Base-by-base conservation (phyloP, 2,797 vertebrate species). In the Tenualosa thibaudeaui region DNA sequence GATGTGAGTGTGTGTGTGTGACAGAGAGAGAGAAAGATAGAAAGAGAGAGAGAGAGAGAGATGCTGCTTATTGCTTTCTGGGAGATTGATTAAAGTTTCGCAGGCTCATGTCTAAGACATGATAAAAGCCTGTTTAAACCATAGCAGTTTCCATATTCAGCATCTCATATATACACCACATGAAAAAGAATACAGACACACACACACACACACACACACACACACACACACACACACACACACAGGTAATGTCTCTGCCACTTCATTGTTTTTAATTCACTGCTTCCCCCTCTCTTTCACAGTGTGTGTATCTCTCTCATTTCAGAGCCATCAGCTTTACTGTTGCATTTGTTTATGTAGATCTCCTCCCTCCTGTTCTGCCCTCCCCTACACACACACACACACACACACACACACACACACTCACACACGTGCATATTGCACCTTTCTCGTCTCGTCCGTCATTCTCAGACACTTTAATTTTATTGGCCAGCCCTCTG, bases 321-420 rank as follows among this genome's bases (percentile, higher is more conserved):
- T 93, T 93, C 85, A 92, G 93, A 93, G 92, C 88, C 92, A 92
- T 93, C 88, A 92, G 93, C 91, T 96, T 95, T 95, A 95, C 94
- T 94, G 94, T 95, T 95, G 94, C 95, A 95, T 96, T 95, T 95
- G 94, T 95, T 95, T 95, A 95, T 95, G 93, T 94, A 92, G 92
- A 92, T 92, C 93, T 94, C 93, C 92, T 92, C 92, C 82, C 65
- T 91, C 90, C 90, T 89, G 88, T 89, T 85, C 90, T 92, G 91
- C 91, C 89, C 90, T 86, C 90, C 24, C 26, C 10, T 86, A 83
- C 65, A 71, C 65, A 40, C 65, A 71, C 68, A 75, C 68, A 40
- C 68, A 40, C 31, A 75, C 17, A 46, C 71, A 43, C 5, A 78
- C 31, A 37, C 68, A 75, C 68, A 75, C 68, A 75, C 68, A 43